Evolutionary conservation across 2,113 vertebrate genomes (phyloP), one percentile per base, ranked within the genome.

Genomic region (Austrofundulus limnaeus): DNA sequence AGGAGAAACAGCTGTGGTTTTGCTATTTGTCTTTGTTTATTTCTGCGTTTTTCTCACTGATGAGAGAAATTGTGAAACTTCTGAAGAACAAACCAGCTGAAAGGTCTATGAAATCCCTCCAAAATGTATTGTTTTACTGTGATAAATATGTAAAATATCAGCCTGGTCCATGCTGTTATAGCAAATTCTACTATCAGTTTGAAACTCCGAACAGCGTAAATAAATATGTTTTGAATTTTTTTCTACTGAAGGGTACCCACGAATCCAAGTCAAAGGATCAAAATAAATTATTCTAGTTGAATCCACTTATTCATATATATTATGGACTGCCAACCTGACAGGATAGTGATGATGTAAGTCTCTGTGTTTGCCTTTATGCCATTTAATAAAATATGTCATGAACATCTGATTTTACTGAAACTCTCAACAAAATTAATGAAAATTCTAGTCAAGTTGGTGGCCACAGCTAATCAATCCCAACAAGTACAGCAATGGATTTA

Each of bases 121-220:
- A 45, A 45, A 37, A 39, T 55, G 7, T 28, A 17, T 14, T 1
- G 2, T 66, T 58, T 49, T 25, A 39, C 47, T 23, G 21, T 24
- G 34, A 11, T 46, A 64, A 45, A 19, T 12, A n/a, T 49, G 24
- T 21, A 52, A 75, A 78, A 68, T 39, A 48, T 46, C 55, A 50
- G 66, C 57, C 13, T 9, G 16, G 56, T 51, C 52, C 12, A 28
- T 48, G 53, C 13, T n/a, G 19, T 4, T 16, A 57, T 54, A 61
- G 72, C 61, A 67, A 72, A 70, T 72, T 70, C 20, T 6, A 17
- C 39, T 28, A 46, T 64, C 21, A 47, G 66, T 56, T 24, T 50
- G 20, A 42, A 2, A 28, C 23, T 57, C 56, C 70, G 66, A 75
- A 78, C 15, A 63, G 71, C 46, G 54, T 19, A 66, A 23, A 51